Conservation (phyloP, 2,797 vertebrate genomes). For the Sciaenops ocellatus region DNA sequence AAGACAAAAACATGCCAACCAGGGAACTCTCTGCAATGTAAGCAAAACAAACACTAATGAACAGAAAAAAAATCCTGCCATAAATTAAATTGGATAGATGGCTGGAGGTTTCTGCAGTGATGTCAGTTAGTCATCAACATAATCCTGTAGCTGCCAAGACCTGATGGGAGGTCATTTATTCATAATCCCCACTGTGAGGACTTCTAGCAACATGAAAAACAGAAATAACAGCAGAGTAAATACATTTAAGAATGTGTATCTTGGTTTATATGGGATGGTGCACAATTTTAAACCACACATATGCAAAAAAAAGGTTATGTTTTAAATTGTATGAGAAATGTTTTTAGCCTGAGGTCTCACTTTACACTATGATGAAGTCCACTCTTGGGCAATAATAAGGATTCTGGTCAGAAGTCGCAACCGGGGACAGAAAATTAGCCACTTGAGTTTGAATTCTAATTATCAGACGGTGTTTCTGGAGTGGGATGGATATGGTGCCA, state of each 20-base stretch:
- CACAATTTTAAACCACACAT: conserved; percentile 16
- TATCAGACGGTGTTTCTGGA: conserved; percentile 78
- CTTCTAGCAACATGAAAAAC: conserved; percentile 34
- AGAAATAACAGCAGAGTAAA: conserved; percentile 38
- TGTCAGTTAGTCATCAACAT: conserved; percentile 46
- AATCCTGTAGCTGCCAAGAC: conserved; percentile 23
- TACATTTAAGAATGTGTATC: conserved; percentile 38
- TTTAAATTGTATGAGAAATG: neutral
- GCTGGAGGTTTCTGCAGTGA: conserved; percentile 6
- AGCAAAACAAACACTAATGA: conserved; percentile 44
- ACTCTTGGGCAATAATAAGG: conserved; percentile 63
- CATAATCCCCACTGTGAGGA: conserved; percentile 19
- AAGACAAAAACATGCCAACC: conserved; percentile 23
- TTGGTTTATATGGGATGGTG: neutral
- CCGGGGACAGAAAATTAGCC: conserved; percentile 79
- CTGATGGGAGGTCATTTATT: conserved; percentile 40
- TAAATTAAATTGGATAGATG: conserved; percentile 19
- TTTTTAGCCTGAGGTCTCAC: conserved; percentile 14
- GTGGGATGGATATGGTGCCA: conserved; percentile 79
- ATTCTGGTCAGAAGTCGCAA: conserved; percentile 75
- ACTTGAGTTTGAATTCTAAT: conserved; percentile 82
- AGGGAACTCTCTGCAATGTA: conserved; percentile 4
- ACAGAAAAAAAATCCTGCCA: conserved; percentile 13
- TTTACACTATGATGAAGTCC: conserved; percentile 61
- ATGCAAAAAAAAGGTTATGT: neutral